Conservation (phyloP, 53 echinoderm and acorn worm species). For the Arbacia lixula region DNA sequence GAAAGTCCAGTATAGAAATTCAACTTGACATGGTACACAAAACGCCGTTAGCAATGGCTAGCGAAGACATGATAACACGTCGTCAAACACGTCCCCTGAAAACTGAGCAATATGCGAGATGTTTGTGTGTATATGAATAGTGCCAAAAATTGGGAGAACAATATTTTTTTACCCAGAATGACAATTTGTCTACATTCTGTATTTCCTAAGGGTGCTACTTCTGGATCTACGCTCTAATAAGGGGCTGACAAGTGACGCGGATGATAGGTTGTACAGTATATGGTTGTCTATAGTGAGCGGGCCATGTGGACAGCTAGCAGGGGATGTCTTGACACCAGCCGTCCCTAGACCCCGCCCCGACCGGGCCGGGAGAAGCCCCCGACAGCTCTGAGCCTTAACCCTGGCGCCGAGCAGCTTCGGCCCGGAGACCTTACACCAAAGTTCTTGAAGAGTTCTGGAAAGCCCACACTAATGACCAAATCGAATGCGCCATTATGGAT, state of each 20-base stretch:
- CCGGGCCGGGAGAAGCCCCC: constrained; percentile 38
- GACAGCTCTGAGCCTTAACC: constrained; percentile 30
- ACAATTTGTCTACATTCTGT: constrained; percentile 37
- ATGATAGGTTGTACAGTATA: constrained; percentile 40
- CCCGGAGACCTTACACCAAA: constrained; percentile 13
- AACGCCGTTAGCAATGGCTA: too few relatives aligned
- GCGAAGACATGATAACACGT: too few relatives aligned
- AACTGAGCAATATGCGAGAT: too few relatives aligned
- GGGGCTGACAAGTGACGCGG: constrained; percentile 43
- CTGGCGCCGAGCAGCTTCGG: constrained; percentile 42
- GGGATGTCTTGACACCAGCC: constrained; percentile 41
- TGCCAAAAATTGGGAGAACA: constrained; percentile 13
- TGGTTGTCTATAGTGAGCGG: too few relatives aligned
- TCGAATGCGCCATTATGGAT: constrained; percentile 57
- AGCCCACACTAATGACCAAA: constrained; percentile 55
- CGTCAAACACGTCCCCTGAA: too few relatives aligned
- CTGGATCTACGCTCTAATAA: constrained; percentile 49
- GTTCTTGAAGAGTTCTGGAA: constrained; percentile 35
- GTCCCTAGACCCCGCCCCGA: constrained; percentile 40
- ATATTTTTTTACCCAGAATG: constrained; percentile 21
- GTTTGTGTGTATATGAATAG: too few relatives aligned
- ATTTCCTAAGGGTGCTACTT: constrained; percentile 30
- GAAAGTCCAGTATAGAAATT: too few relatives aligned
- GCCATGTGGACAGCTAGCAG: constrained; percentile 43
- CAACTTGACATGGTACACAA: too few relatives aligned